Percentiles rank a stretch among this genome's conserved stretches.
These are phyloP conservation scores for Hemicordylus capensis DNA, from an alignment of 2,113 vertebrate genomes.

Conservation along the genomic window DNA sequence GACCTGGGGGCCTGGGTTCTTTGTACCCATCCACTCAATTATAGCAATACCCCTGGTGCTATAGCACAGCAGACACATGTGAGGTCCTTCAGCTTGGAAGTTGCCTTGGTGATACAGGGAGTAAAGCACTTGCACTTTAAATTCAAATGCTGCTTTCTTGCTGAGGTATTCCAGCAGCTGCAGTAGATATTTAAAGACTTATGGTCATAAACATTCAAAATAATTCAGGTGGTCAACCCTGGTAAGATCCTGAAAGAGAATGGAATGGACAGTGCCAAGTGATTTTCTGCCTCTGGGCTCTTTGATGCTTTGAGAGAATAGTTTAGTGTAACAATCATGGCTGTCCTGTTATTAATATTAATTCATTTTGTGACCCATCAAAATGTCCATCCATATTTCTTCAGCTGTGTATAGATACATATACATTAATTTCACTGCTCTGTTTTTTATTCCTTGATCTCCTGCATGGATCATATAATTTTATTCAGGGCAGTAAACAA, in stretches of 20 bases:
- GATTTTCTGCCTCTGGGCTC: not conserved
- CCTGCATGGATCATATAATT: constrained; percentile 68
- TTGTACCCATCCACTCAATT: too few species aligned
- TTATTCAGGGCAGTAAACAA: constrained; percentile 71
- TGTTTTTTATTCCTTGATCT: constrained; percentile 51
- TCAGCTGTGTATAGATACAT: constrained; percentile 13
- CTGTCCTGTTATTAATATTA: constrained; percentile 17
- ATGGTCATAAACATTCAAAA: not conserved
- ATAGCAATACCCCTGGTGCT: too few species aligned
- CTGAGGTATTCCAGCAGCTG: not conserved
- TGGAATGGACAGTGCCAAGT: not conserved
- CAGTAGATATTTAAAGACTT: not conserved
- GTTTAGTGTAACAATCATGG: not conserved
- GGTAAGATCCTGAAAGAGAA: not conserved
- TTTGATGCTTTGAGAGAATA: not conserved
- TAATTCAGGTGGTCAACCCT: not conserved
- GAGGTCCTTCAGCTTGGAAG: too few species aligned
- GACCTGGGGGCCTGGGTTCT: too few species aligned
- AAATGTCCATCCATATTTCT: constrained; percentile 31
- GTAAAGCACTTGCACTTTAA: too few species aligned
- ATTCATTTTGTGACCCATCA: constrained; percentile 21
- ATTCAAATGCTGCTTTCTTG: not conserved
- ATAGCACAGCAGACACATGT: too few species aligned
- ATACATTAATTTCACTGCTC: constrained; percentile 44
- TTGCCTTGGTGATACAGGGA: too few species aligned